Percentiles rank a stretch among this genome's conserved stretches.
Conservation (phyloP, 2,797 vertebrate genomes). For the Phrynocephalus vlangalii region DNA sequence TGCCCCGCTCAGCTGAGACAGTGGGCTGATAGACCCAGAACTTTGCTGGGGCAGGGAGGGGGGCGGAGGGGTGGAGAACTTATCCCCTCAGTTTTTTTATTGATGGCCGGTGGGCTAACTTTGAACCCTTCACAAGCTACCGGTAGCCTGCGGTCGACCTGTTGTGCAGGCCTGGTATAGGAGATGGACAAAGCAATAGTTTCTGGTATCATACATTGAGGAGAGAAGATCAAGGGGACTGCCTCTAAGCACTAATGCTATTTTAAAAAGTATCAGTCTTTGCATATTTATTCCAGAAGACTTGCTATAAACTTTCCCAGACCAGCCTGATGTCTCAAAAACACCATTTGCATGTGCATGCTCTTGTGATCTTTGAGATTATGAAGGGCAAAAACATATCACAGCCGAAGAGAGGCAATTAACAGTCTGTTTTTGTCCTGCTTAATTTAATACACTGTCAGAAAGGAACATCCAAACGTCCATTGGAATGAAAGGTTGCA, state of each 20-base stretch:
- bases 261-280: slow-evolving; percentile 24
- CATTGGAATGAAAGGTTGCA: not conserved
- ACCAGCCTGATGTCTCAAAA: not conserved
- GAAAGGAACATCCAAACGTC: slow-evolving; percentile 8
- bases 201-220: not conserved
- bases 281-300: slow-evolving; percentile 17
- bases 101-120: no score
- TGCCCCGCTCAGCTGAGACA: no score
- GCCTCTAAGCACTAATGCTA: not conserved
- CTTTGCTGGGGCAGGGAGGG: no score
- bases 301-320: slow-evolving; percentile 33
- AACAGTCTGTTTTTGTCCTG: slow-evolving; percentile 8
- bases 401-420: slow-evolving; percentile 5
- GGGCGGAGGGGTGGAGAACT: no score
- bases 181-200: slow-evolving; percentile 2
- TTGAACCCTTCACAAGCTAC: no score
- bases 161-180: not conserved
- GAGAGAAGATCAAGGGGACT: not conserved
- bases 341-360: not conserved
- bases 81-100: no score
- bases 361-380: not conserved
- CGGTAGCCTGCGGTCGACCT: no score
- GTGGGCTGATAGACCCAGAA: no score
- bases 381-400: slow-evolving; percentile 1
- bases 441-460: not conserved